phyloP scores from a whole-genome alignment of 2,797 vertebrate species.

The Potorous gilbertii region DNA sequence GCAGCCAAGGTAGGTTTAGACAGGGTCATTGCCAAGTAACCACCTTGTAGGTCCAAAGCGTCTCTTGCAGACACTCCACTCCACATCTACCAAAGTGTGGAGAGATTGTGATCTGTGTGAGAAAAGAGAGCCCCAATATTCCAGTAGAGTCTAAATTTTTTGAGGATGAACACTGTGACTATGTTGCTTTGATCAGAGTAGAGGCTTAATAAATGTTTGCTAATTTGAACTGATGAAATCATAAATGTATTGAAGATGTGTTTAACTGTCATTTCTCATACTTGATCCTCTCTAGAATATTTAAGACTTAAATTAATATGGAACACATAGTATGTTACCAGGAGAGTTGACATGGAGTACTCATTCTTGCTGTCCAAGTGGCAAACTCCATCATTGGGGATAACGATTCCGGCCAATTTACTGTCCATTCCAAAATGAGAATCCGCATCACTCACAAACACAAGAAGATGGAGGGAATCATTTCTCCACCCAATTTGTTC shows the following conservation, averaged over 20 bases:
- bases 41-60: not conserved
- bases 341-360: constrained; percentile 93
- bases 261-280: not conserved
- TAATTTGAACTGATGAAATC: not conserved
- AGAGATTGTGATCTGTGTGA: not conserved
- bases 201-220: not conserved
- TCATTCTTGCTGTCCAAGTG: constrained; percentile 96
- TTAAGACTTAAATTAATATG: constrained; percentile 34
- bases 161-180: not conserved
- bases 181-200: not conserved
- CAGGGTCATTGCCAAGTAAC: not conserved
- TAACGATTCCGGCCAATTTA: constrained; percentile 96
- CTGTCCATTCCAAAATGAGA: constrained; percentile 99
- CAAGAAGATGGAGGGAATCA: constrained; percentile 95
- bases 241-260: not conserved
- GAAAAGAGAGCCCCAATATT: not conserved
- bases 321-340: constrained; percentile 85
- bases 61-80: not conserved
- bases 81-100: not conserved
- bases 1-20: not conserved
- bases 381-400: constrained; percentile 96
- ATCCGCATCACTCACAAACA: constrained; percentile 97
- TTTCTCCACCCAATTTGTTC: constrained; percentile 99
- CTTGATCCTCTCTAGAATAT: not conserved
- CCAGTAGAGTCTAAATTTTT: not conserved